A percentile compares a stretch with the other conserved stretches of the same genome.
These are phyloP conservation scores for Leptinotarsa peninsularis DNA, from an alignment of 2,888 invertebrate species.

Conservation along the genomic window DNA sequence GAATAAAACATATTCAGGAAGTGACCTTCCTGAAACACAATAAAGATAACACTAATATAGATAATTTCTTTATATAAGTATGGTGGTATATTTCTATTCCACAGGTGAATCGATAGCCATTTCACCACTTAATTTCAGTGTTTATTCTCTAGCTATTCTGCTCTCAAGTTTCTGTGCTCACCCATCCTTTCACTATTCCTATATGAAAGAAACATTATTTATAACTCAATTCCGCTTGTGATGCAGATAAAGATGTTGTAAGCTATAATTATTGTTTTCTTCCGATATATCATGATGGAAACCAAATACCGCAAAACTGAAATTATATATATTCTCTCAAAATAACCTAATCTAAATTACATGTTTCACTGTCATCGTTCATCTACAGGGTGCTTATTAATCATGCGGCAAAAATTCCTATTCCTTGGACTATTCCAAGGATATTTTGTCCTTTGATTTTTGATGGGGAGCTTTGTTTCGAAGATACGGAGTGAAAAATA, in stretches of 20 bases:
- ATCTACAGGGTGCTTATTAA: too few species aligned
- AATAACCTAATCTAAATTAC: background rate
- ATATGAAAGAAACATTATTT: constrained; percentile 16
- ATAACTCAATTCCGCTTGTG: constrained; percentile 11
- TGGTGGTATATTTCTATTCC: background rate
- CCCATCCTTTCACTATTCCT: background rate
- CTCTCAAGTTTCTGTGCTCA: background rate
- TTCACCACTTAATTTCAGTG: constrained; percentile 5
- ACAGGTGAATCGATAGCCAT: constrained; percentile 11
- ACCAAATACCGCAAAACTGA: background rate
- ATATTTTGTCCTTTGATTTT: too few species aligned
- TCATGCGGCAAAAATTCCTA: too few species aligned
- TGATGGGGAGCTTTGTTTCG: too few species aligned
- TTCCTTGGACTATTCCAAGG: too few species aligned
- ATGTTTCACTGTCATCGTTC: too few species aligned
- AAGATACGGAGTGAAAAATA: too few species aligned
- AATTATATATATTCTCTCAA: background rate
- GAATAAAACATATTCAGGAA: too few species aligned
- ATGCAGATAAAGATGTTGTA: constrained; percentile 6
- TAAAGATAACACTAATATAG: too few species aligned
- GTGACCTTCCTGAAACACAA: too few species aligned
- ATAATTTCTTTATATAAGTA: too few species aligned
- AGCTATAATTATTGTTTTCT: background rate
- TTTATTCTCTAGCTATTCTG: constrained; percentile 2
- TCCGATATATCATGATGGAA: constrained; percentile 1